Evolutionary conservation across 2,113 vertebrate species (phyloP), one percentile per base, ranked within the genome.

Genomic region (Edolisoma coerulescens): DNA sequence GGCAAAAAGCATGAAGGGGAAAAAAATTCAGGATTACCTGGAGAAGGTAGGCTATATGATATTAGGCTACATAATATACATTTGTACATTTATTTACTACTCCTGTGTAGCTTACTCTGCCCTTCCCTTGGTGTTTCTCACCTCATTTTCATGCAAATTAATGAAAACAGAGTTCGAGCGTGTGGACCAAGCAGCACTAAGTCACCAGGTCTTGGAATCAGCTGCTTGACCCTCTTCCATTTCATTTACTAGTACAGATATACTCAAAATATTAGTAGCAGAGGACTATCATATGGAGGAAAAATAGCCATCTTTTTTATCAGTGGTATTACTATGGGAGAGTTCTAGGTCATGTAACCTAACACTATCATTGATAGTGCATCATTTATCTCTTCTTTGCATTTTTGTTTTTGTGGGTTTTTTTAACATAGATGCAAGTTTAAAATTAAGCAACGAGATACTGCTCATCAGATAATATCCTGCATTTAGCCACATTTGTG

Each of bases 101-200:
- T 14, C 13, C 22, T 50, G 7, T 7, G 4, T 17, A 47, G 14
- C 9, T 82, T 56, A 10, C 13, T 12, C 10, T 52, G 5, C 37
- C 16, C 47, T 82, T 75, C 20, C 52, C 47, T 53, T 53, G 28
- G 27, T 13, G 5, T 77, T 83, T 52, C 32, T 52, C 41, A 23
- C 6, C 14, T 76, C 35, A 45, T 61, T 87, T 60, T 39, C 64
- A 45, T 39, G 69, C 19, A 39, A 69, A 33, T 28, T 37, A 53
- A 42, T 8, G 61, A 78, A 90, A 95, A 23, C 18, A 59, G 69
- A 35, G 17, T 47, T 87, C 0, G 0, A 56, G 24, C 2, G 0
- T 63, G 22, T n/a, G 35, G 22, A 75, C 22, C 14, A 68, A 54
- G 42, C n/a, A 84, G 37, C 32, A 44, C 18, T 27, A 73, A 56